Evolutionary conservation across 2,888 invertebrate genomes (phyloP).

Genomic region (Troides helena): DNA sequence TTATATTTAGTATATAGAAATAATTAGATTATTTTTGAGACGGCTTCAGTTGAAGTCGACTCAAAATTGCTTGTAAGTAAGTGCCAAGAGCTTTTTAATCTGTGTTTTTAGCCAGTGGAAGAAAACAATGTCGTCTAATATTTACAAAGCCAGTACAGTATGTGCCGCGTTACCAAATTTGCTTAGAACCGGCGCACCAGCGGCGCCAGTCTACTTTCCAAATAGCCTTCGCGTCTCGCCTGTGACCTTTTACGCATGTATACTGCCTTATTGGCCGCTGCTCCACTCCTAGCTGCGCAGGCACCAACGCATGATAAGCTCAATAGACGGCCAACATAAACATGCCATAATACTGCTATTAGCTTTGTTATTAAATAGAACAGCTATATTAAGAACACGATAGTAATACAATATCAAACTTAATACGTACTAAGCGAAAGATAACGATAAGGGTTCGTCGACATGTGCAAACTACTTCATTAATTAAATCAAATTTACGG

Average conservation of each 20-base stretch:
- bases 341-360: conserved; percentile 28
- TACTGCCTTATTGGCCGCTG: conserved; percentile 55
- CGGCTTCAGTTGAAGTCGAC: not conserved
- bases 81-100: not conserved
- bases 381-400: conserved; percentile 43
- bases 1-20: not conserved
- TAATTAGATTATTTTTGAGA: not conserved
- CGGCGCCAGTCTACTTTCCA: conserved; percentile 77
- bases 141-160: conserved; percentile 23
- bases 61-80: not conserved
- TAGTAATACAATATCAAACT: conserved; percentile 42
- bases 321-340: conserved; percentile 14
- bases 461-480: conserved; percentile 36
- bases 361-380: conserved; percentile 41
- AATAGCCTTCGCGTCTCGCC: conserved; percentile 77
- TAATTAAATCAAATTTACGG: conserved; percentile 9
- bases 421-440: conserved; percentile 44
- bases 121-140: not conserved
- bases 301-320: conserved; percentile 46
- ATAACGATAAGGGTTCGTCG: conserved; percentile 51
- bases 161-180: conserved; percentile 63
- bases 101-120: not conserved
- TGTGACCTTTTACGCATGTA: conserved; percentile 75
- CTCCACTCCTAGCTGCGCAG: conserved; percentile 58
- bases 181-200: conserved; percentile 55